Percentiles rank a stretch among this genome's conserved stretches.
Evolutionary conservation across 2,888 invertebrate species (phyloP).

Genomic region (Drosophila helvetica): DNA sequence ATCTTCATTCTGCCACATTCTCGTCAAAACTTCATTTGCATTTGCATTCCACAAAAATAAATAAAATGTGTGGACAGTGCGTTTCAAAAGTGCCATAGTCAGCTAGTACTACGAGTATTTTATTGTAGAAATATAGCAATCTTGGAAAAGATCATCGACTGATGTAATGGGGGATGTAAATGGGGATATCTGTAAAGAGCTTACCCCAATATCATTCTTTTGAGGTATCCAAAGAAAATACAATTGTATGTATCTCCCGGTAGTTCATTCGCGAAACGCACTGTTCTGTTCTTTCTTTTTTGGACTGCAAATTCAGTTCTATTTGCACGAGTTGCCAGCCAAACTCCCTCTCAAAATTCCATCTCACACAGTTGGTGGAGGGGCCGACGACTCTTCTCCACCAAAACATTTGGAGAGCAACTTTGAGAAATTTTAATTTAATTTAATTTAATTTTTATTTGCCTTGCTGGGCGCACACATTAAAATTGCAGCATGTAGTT

Average conservation of each 20-base stretch:
- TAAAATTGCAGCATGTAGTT: constrained; percentile 60
- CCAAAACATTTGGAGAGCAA: constrained; percentile 29
- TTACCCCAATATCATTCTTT: too few relatives aligned
- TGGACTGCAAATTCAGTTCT: constrained; percentile 1
- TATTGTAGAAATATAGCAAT: too few relatives aligned
- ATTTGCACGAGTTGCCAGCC: constrained; percentile 34
- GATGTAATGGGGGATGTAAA: too few relatives aligned
- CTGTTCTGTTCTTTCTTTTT: background rate
- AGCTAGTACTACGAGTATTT: too few relatives aligned
- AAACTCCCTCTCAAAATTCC: background rate
- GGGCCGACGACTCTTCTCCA: constrained; percentile 22
- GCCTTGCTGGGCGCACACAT: constrained; percentile 62
- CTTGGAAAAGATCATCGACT: too few relatives aligned
- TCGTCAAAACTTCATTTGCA: constrained; percentile 49
- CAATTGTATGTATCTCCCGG: too few relatives aligned
- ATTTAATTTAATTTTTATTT: constrained; percentile 65
- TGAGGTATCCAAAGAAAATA: too few relatives aligned
- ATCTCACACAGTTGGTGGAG: background rate
- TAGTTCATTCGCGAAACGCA: background rate
- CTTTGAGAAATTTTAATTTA: constrained; percentile 60
- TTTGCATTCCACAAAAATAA: constrained; percentile 25
- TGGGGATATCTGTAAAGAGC: too few relatives aligned
- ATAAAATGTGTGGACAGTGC: background rate
- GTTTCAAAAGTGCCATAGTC: background rate
- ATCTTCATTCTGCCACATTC: constrained; percentile 25